Evolutionary conservation across 1,140 invertebrate species (phyloP).

Genomic region (Kradibia gibbosae): DNA sequence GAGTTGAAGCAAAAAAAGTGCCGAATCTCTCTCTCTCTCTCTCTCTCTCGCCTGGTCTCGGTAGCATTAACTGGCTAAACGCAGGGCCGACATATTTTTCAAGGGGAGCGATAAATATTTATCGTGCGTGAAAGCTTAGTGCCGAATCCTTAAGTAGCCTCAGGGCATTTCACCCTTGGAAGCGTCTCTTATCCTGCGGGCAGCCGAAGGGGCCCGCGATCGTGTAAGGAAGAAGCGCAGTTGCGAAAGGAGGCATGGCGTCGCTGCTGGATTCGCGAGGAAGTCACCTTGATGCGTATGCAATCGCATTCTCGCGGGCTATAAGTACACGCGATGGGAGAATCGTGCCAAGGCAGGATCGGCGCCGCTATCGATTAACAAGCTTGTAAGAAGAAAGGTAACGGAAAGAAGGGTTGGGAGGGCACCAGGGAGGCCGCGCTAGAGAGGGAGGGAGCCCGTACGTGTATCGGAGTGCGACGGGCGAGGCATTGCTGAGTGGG

Average conservation of each 20-base stretch:
- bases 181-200: neutral
- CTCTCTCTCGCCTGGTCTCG: no score
- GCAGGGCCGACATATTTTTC: neutral
- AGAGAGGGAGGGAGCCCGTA: neutral
- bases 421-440: neutral
- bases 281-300: neutral
- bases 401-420: neutral
- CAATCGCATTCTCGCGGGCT: neutral
- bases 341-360: constrained; percentile 37
- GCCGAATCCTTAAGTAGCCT: neutral
- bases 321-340: constrained; percentile 1
- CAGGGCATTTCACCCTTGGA: neutral
- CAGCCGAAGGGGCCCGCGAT: neutral
- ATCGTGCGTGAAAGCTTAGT: neutral
- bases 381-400: constrained; percentile 43
- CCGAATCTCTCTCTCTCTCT: neutral
- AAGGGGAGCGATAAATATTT: neutral
- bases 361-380: constrained; percentile 47
- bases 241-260: neutral
- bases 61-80: neutral
- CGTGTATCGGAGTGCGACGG: neutral
- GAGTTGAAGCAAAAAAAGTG: neutral
- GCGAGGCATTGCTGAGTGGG: no score
- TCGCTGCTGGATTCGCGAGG: neutral
- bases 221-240: neutral